Evolutionary conservation across 2,113 vertebrate genomes (phyloP).

Genomic region (Caracal caracal): DNA sequence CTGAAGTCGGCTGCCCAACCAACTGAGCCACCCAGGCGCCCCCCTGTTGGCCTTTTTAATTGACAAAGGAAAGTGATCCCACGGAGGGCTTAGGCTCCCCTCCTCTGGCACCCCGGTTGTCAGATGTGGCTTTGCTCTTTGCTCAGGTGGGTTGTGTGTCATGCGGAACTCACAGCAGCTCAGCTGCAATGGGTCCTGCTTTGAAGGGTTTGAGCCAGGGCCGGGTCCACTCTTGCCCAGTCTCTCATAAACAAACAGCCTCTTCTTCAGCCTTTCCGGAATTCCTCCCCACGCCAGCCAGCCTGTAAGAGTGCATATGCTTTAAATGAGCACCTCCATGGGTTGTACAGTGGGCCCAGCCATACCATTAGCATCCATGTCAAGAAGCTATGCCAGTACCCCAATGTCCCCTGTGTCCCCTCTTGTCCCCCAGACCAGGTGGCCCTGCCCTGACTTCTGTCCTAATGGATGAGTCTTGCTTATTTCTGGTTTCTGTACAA

Average conservation of each 20-base stretch:
- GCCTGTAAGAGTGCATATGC: not conserved
- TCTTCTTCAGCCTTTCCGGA: not conserved
- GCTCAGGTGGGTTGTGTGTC: too few relatives aligned
- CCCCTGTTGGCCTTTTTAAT: not conserved
- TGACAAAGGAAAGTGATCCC: not conserved
- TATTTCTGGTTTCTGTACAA: not conserved
- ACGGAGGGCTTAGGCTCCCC: not conserved
- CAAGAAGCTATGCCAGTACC: not conserved
- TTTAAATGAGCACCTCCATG: not conserved
- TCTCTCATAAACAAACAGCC: not conserved
- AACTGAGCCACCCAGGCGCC: too few relatives aligned
- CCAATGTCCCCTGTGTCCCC: rapidly evolving
- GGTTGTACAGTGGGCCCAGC: not conserved
- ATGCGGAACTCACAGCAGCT: not conserved
- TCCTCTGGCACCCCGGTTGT: not conserved
- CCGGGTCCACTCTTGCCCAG: not conserved
- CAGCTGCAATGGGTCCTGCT: rapidly evolving
- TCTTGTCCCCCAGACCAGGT: not conserved
- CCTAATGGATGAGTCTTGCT: not conserved
- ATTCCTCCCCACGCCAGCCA: not conserved
- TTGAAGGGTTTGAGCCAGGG: not conserved
- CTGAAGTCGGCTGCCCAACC: too few relatives aligned
- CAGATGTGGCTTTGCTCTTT: too few relatives aligned
- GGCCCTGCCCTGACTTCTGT: not conserved
- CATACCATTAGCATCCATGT: not conserved